phyloP scores from a whole-genome alignment of 2,797 vertebrate species.

The Pangasius krempfi region DNA sequence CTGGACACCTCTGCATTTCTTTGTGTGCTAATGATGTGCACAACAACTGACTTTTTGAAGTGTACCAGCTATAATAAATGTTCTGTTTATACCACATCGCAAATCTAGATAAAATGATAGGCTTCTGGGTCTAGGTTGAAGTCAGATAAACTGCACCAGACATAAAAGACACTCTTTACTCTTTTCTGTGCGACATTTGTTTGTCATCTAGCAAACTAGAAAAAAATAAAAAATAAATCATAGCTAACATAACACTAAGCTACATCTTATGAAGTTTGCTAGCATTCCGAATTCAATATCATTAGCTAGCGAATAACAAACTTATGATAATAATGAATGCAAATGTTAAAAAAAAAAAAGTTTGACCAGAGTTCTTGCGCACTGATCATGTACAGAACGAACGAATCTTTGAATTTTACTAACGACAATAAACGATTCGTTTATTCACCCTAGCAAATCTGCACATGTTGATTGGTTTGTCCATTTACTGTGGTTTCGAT shows the following conservation, averaged over 20 bases:
- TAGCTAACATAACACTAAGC: too few species aligned
- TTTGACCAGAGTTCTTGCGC: too few species aligned
- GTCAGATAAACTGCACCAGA: background rate
- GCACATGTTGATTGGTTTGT: too few species aligned
- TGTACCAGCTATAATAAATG: too few species aligned
- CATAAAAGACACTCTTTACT: background rate
- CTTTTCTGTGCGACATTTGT: too few species aligned
- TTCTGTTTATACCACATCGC: background rate
- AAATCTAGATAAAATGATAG: background rate
- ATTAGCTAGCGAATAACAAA: background rate
- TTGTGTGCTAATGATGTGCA: background rate
- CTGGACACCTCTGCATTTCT: conserved; percentile 13
- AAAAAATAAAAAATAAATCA: too few species aligned
- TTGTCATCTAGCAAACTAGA: too few species aligned
- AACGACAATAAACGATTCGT: background rate
- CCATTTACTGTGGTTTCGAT: too few species aligned
- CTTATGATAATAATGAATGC: too few species aligned
- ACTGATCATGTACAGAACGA: background rate
- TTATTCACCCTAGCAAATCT: background rate
- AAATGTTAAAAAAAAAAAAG: too few species aligned
- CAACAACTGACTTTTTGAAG: background rate
- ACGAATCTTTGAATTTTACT: background rate
- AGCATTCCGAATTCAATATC: background rate
- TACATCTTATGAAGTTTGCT: too few species aligned
- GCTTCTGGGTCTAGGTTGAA: background rate